Evolutionary conservation across 2,888 invertebrate species (phyloP), one percentile per base, ranked within the genome.

Genomic region (Epinotia brunnichana): DNA sequence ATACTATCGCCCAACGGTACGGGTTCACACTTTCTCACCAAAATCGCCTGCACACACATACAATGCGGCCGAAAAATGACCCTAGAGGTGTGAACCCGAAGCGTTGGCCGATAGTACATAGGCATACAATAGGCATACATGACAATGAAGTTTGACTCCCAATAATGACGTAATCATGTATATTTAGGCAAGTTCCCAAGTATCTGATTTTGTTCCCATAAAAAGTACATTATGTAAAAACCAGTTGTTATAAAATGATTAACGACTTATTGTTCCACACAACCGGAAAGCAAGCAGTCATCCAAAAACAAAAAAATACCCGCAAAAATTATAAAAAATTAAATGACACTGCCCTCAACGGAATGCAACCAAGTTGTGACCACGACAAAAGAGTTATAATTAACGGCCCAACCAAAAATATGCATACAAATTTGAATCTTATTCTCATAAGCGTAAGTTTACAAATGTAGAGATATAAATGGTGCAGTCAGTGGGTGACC

Each of bases 341-440:
- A 63, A 63, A 63, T 51, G 13, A 63, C 62, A 63, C n/a, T 29
- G 62, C 51, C n/a, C 62, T 51, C 17, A 15, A 11, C 10, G 51
- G 62, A 63, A 63, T 63, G 62, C 62, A 24, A 44, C 21, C 44
- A 3, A 1, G 9, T 48, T 48, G 7, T n/a, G 7, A 48, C 48
- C 7, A n/a, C 48, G 7, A 48, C 17, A 63, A 48, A 62, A 29
- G 48, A 48, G 51, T 51, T 13, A 17, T 51, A 63, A 63, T 9
- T 63, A 17, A 63, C 44, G 24, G n/a, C 48, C 10, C n/a, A 48
- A 1, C 2, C 63, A n/a, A 29, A 29, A 51, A 17, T 13, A 51
- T 56, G 21, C 13, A 21, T 2, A 10, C 48, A 4, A 51, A 13
- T 17, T 29, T 51, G 15, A 17, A 51, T 17, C 63, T 63, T 63